phyloP scores from a whole-genome alignment of 2,797 vertebrate genomes.

The Ambastaia sidthimunki region DNA sequence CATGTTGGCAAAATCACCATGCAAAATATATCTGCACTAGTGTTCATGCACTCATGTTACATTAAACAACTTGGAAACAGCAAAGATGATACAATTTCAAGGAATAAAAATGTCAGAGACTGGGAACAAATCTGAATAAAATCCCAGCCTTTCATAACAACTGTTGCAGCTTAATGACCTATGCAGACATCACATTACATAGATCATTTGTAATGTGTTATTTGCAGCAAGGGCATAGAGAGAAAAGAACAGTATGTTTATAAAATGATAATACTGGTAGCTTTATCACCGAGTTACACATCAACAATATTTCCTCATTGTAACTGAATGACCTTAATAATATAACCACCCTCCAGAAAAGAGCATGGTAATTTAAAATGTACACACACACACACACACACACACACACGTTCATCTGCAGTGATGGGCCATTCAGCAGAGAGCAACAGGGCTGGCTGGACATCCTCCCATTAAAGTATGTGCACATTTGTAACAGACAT shows the following conservation, averaged over 20 bases:
- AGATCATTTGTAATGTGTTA: not conserved
- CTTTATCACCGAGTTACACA: not conserved
- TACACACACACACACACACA: not conserved
- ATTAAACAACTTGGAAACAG: not conserved
- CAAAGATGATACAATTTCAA: not conserved
- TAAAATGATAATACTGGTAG: slow-evolving; percentile 17
- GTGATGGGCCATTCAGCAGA: not conserved
- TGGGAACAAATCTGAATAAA: not conserved
- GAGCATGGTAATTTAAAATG: not conserved
- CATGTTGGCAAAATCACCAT: not conserved
- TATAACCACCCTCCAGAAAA: not conserved
- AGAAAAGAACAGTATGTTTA: not conserved
- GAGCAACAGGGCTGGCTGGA: not conserved
- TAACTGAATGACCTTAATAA: slow-evolving; percentile 26
- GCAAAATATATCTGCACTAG: not conserved
- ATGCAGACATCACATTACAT: not conserved
- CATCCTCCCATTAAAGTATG: not conserved
- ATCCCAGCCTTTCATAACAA: not conserved
- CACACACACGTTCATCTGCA: slow-evolving; percentile 7
- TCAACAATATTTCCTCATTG: slow-evolving; percentile 17
- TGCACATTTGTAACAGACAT: not conserved
- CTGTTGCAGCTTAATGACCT: slow-evolving; percentile 4
- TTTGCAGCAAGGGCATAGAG: not conserved
- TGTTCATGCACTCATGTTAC: not conserved
- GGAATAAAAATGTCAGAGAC: not conserved